Conservation (phyloP, 2,113 vertebrate genomes). For the Ardeotis arabs region DNA sequence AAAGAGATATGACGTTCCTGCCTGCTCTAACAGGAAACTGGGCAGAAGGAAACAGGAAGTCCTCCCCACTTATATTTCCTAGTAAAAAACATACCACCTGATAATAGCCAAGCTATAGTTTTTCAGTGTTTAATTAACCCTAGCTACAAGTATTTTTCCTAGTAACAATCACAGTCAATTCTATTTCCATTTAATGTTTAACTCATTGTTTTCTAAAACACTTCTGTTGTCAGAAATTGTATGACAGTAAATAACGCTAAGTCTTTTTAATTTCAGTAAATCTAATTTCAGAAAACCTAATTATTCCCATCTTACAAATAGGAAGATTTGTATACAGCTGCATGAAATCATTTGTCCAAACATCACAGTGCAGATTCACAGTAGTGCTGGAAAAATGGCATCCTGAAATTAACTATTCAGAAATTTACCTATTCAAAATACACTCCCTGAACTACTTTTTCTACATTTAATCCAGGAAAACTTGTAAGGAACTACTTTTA, state of each 20-base stretch:
- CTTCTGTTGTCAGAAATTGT: not conserved
- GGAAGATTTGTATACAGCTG: not conserved
- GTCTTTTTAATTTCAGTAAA: not conserved
- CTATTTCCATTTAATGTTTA: not conserved
- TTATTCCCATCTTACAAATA: not conserved
- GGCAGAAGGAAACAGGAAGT: not conserved
- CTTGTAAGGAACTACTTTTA: not conserved
- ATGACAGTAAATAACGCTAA: not conserved
- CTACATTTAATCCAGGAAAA: not conserved
- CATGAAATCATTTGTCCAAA: not conserved
- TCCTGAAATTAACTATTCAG: not conserved
- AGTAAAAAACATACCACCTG: not conserved
- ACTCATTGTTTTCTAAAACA: not conserved
- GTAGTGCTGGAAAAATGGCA: not conserved
- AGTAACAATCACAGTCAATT: not conserved
- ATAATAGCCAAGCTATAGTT: not conserved
- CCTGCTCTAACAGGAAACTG: not conserved
- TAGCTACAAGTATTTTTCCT: not conserved
- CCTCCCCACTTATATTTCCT: not conserved
- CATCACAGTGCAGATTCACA: not conserved
- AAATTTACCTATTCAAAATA: not conserved
- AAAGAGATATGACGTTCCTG: not conserved
- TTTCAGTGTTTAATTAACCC: not conserved
- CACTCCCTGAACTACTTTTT: not conserved
- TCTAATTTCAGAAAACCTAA: not conserved